Evolutionary conservation across 2,113 vertebrate species (phyloP), one percentile per base, ranked within the genome.

Genomic region (Emberiza fucata): DNA sequence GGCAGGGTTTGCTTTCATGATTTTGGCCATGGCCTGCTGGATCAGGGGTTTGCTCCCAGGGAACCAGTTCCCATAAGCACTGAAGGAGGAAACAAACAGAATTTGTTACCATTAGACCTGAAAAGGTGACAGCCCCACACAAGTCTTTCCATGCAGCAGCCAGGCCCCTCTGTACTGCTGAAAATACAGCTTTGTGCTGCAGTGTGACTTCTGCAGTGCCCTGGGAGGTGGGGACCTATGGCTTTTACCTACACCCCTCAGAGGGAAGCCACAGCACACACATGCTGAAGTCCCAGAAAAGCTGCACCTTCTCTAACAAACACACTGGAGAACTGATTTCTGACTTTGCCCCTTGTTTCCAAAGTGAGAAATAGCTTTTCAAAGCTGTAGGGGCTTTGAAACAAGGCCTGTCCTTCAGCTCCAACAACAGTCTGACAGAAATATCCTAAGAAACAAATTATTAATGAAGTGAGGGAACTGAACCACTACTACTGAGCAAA

Each of bases 11-110:
- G 99, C 99, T 94, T 99, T 99, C 99, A 99, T 99, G 73, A 99
- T 99, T 98, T 99, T 99, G 51, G 99, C 99, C 99, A 99, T 99
- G 63, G 99, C 99, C 97, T 99, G 99, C 95, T 99, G 99, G 97
- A 99, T 99, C 93, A 99, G 98, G 35, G 99, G 99, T 93, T 99
- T 99, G 94, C 98, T 99, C 47, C 99, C 99, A 27, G 99, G 99
- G 96, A 99, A 99, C 99, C 99, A 99, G 97, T 99, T 99, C 78
- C 99, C 99, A 51, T 99, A 99, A 22, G 98, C 99, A 96, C 99
- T 99, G 78, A 50, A 91, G 79, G 54, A 56, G n/a, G 44, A 61
- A 60, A 90, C 19, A 61, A 59, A 39, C 7, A 81, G 23, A 69
- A 14, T 9, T 20, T 63, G 45, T 51, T 66, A 50, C 12, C 17